Percentiles rank a stretch among this genome's conserved stretches.
Evolutionary conservation across 2,888 invertebrate species (phyloP).

Genomic region (Cremastinae sp.): DNA sequence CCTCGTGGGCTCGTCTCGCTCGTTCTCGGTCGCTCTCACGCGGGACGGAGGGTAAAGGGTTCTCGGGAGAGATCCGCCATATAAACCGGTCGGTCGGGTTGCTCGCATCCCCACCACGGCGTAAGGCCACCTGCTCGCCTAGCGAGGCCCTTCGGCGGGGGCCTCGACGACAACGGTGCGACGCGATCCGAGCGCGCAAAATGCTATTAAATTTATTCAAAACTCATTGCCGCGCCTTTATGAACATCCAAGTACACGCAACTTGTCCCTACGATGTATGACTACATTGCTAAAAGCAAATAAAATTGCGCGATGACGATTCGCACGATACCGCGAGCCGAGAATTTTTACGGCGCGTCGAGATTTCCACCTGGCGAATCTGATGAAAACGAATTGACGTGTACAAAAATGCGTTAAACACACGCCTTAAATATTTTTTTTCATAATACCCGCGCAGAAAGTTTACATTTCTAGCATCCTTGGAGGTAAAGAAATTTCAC

Average conservation of each 20-base stretch:
- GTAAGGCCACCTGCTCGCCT: slow-evolving; percentile 77
- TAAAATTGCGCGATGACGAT: background rate
- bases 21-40: slow-evolving; percentile 45
- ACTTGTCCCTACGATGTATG: background rate
- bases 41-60: slow-evolving; percentile 50
- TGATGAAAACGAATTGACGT: background rate
- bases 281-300: background rate
- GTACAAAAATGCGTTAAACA: background rate
- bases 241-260: background rate
- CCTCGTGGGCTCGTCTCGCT: slow-evolving; percentile 33
- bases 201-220: slow-evolving; percentile 78
- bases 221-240: slow-evolving; percentile 67
- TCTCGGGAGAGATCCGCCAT: slow-evolving; percentile 72
- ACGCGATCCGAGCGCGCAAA: slow-evolving; percentile 56
- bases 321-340: background rate
- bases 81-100: slow-evolving; percentile 80
- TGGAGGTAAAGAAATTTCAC: too few relatives aligned
- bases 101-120: slow-evolving; percentile 68
- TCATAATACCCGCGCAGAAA: too few relatives aligned
- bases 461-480: too few relatives aligned
- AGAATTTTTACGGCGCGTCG: too few relatives aligned
- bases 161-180: slow-evolving; percentile 58
- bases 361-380: too few relatives aligned
- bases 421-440: too few relatives aligned
- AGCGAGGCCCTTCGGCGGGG: slow-evolving; percentile 62